A percentile compares a stretch with the other conserved stretches of the same genome.
Evolutionary conservation across 2,797 vertebrate species (phyloP).

Genomic region (Danio choprae): DNA sequence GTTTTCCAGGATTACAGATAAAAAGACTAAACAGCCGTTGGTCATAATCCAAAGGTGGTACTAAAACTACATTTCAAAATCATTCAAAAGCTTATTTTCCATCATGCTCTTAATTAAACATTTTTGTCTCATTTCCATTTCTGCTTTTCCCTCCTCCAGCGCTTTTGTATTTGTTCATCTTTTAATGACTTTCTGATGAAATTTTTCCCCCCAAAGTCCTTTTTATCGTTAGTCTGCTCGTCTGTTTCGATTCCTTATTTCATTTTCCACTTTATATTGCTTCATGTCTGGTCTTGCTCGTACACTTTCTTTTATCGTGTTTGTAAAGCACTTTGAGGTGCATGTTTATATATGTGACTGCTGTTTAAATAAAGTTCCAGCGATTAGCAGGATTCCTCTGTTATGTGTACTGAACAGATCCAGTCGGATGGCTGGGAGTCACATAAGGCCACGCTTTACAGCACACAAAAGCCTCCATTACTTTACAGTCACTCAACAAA

Average conservation of each 20-base stretch:
- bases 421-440: conserved; percentile 5
- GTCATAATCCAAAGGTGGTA: background rate
- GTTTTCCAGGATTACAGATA: background rate
- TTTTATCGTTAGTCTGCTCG: conserved; percentile 1
- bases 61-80: conserved; percentile 10
- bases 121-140: conserved; percentile 22
- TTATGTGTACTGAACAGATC: conserved; percentile 23
- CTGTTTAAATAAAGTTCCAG: conserved; percentile 44
- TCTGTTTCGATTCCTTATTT: conserved; percentile 40
- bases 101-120: conserved; percentile 30
- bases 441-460: conserved; percentile 17
- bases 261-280: conserved; percentile 37
- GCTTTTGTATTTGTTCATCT: conserved; percentile 23
- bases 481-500: conserved; percentile 37
- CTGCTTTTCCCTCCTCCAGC: background rate
- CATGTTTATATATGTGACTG: conserved; percentile 28
- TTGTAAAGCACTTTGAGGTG: background rate
- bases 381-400: background rate
- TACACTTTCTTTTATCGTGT: conserved; percentile 22
- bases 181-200: conserved; percentile 44
- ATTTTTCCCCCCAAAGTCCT: background rate
- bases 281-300: conserved; percentile 38
- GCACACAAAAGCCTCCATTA: conserved; percentile 34
- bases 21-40: background rate
- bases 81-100: conserved; percentile 29